Evolutionary conservation across 2,888 invertebrate species (phyloP).

Genomic region (Apodemia duryi): DNA sequence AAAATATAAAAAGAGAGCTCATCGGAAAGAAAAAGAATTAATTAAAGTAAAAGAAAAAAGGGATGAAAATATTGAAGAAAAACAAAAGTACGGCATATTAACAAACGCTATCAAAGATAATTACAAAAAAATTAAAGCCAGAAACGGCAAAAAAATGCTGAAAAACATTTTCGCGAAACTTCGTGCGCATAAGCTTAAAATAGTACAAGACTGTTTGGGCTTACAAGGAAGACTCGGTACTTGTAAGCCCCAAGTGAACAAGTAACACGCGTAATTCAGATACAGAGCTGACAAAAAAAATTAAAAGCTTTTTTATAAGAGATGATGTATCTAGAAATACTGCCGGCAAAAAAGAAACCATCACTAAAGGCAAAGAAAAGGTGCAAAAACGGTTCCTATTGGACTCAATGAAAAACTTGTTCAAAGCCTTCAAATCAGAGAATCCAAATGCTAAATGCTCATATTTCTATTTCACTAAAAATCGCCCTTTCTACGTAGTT

Average conservation of each 20-base stretch:
- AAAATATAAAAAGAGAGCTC: slow-evolving; percentile 17
- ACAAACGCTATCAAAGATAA: slow-evolving; percentile 17
- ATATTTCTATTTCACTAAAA: slow-evolving; percentile 24
- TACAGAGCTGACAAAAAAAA: too few relatives aligned
- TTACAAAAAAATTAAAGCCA: slow-evolving; percentile 13
- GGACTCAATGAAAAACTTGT: slow-evolving; percentile 21
- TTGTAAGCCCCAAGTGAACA: too few relatives aligned
- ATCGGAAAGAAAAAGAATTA: slow-evolving; percentile 17
- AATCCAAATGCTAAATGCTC: slow-evolving; percentile 20
- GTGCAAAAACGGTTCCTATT: slow-evolving; percentile 19
- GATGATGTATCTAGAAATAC: too few relatives aligned
- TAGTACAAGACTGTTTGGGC: too few relatives aligned
- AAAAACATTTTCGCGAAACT: too few relatives aligned
- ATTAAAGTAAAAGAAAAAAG: slow-evolving; percentile 18
- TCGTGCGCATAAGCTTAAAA: too few relatives aligned
- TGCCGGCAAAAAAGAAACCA: too few relatives aligned
- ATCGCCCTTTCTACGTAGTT: slow-evolving; percentile 25
- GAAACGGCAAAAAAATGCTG: slow-evolving; percentile 5
- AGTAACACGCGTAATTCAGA: too few relatives aligned
- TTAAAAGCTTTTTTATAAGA: too few relatives aligned
- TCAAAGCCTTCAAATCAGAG: slow-evolving; percentile 19
- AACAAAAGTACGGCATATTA: slow-evolving; percentile 8
- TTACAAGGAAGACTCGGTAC: too few relatives aligned
- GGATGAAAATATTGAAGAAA: not conserved
- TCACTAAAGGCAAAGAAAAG: not conserved